A percentile compares a stretch with the other conserved stretches of the same genome.
phyloP scores from a whole-genome alignment of 2,888 invertebrate genomes.

The Hipparchia semele region DNA sequence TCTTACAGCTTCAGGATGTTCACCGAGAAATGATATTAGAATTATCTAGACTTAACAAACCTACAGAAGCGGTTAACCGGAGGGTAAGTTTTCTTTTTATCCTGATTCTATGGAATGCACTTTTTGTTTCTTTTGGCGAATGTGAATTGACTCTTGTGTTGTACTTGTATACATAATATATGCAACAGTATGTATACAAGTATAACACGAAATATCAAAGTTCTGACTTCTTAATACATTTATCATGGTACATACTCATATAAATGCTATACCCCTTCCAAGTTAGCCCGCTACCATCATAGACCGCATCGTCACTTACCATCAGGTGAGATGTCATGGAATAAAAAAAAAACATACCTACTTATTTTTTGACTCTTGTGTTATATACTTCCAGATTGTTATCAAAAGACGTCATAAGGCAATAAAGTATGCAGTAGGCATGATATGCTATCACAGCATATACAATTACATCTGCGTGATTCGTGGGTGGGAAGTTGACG shows the following conservation, averaged over 20 bases:
- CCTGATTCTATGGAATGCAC: background rate
- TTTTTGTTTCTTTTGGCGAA: no score
- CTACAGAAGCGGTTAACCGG: constrained; percentile 35
- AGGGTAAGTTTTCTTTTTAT: constrained; percentile 40
- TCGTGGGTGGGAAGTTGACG: constrained; percentile 85
- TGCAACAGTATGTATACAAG: no score
- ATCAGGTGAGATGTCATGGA: no score
- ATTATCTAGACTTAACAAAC: constrained; percentile 47
- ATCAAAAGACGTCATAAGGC: constrained; percentile 46
- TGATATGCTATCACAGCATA: constrained; percentile 86
- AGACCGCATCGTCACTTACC: no score
- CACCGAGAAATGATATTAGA: constrained; percentile 48
- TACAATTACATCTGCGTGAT: constrained; percentile 87
- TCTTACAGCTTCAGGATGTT: constrained; percentile 47
- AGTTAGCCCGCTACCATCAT: no score
- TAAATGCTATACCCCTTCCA: no score
- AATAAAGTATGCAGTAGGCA: constrained; percentile 85
- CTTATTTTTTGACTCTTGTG: background rate
- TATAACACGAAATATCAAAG: no score
- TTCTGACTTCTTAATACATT: no score
- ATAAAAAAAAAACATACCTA: no score
- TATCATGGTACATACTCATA: no score
- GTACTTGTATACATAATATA: no score
- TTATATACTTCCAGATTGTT: constrained; percentile 42
- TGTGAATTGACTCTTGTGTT: no score